Evolutionary conservation across 2,113 vertebrate genomes (phyloP).

Genomic region (Myodes glareolus): DNA sequence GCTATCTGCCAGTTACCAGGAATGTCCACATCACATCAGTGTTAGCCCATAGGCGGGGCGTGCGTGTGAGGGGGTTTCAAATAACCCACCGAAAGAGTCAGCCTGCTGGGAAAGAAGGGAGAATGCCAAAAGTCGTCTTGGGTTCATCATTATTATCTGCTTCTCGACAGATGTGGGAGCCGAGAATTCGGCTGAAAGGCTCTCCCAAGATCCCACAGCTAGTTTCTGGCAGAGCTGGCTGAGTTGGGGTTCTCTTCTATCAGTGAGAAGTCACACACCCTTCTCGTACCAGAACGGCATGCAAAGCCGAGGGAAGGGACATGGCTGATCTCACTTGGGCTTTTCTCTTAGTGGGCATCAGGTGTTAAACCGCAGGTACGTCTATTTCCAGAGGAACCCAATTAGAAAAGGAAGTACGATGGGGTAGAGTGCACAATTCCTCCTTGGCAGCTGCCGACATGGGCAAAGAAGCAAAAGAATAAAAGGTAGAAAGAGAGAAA

Average conservation of each 20-base stretch:
- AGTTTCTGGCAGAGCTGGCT: background rate
- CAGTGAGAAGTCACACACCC: background rate
- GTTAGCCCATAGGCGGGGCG: background rate
- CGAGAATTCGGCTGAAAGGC: background rate
- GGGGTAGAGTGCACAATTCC: slow-evolving; percentile 37
- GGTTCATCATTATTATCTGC: slow-evolving; percentile 7
- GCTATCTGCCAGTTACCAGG: slow-evolving; percentile 41
- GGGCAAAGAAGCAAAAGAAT: background rate
- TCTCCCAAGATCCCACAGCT: slow-evolving; percentile 20
- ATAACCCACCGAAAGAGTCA: background rate
- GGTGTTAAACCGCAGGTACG: background rate
- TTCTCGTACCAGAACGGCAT: background rate
- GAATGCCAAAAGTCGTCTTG: background rate
- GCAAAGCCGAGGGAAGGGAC: background rate
- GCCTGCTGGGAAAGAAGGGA: slow-evolving; percentile 23
- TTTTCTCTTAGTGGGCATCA: background rate
- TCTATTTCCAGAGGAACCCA: slow-evolving; percentile 67
- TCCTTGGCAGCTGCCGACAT: slow-evolving; percentile 50
- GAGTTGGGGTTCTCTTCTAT: slow-evolving; percentile 37
- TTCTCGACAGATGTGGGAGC: slow-evolving; percentile 25
- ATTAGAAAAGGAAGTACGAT: slow-evolving; percentile 41
- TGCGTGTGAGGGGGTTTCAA: background rate
- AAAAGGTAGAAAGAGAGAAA: slow-evolving; percentile 54
- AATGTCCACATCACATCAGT: background rate
- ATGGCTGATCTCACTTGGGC: background rate